Conservation (phyloP, 2,888 invertebrate species). For the Drosophila nigricruria region DNA sequence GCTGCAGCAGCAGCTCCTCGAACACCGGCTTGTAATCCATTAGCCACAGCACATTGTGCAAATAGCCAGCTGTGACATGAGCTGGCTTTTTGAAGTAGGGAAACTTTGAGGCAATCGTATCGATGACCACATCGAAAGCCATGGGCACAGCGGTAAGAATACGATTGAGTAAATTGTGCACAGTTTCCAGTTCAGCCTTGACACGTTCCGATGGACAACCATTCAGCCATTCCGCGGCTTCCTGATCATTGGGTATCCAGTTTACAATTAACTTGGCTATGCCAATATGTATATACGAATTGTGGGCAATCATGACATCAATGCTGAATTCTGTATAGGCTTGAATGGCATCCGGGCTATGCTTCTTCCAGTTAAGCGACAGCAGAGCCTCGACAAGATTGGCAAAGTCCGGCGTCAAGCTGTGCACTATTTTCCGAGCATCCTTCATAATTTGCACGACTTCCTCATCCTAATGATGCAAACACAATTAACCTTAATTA, state of each 20-base stretch:
- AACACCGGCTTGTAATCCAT: conserved; percentile 91
- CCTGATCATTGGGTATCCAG: conserved; percentile 87
- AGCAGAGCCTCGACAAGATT: conserved; percentile 88
- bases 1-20: conserved; percentile 89
- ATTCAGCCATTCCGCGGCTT: conserved; percentile 87
- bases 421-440: conserved; percentile 87
- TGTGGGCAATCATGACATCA: conserved; percentile 89
- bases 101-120: conserved; percentile 88
- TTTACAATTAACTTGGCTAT: conserved; percentile 87
- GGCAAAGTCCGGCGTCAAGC: conserved; percentile 87
- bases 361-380: conserved; percentile 87
- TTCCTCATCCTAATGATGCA: conserved; percentile 86
- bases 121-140: conserved; percentile 89
- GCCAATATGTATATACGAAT: conserved; percentile 88
- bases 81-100: conserved; percentile 91
- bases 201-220: conserved; percentile 87
- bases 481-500: neutral
- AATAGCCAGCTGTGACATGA: conserved; percentile 90
- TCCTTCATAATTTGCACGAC: conserved; percentile 87
- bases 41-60: conserved; percentile 92
- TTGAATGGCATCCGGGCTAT: conserved; percentile 84
- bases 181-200: conserved; percentile 87
- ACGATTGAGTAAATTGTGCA: conserved; percentile 87
- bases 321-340: conserved; percentile 89
- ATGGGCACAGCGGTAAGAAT: conserved; percentile 86